Conservation (phyloP, 2,888 invertebrate genomes). For the Hydropsyche betteni region DNA sequence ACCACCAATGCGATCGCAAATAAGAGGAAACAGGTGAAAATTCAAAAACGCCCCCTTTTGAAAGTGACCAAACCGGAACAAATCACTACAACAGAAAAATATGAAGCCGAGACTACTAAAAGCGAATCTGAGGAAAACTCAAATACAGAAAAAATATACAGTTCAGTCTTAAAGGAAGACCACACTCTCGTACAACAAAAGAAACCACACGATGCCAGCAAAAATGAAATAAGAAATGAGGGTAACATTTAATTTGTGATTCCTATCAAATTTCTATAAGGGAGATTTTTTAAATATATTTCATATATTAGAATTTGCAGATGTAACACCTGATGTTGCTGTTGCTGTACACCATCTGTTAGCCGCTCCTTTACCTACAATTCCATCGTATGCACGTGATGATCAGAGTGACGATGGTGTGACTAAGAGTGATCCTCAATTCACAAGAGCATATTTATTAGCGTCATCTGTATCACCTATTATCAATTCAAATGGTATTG, state of each 20-base stretch:
- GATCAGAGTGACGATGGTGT: constrained; percentile 34
- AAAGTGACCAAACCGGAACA: constrained; percentile 53
- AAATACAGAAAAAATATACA: constrained; percentile 46
- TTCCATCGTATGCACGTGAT: constrained; percentile 58
- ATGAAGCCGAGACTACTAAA: not conserved
- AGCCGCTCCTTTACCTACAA: constrained; percentile 61
- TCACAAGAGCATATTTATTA: constrained; percentile 49
- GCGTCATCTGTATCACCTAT: constrained; percentile 50
- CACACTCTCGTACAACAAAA: constrained; percentile 49
- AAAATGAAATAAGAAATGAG: constrained; percentile 32
- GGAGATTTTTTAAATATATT: constrained; percentile 25
- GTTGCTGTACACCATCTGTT: constrained; percentile 64
- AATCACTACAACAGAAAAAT: not conserved
- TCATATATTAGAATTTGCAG: constrained; percentile 58
- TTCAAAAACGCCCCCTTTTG: constrained; percentile 55
- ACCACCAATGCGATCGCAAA: constrained; percentile 38
- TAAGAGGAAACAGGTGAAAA: constrained; percentile 53
- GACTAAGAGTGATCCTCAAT: constrained; percentile 38
- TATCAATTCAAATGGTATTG: constrained; percentile 44
- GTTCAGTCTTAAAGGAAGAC: constrained; percentile 49
- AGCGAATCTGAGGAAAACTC: constrained; percentile 28
- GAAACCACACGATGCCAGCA: constrained; percentile 37
- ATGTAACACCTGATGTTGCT: constrained; percentile 60
- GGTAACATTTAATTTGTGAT: constrained; percentile 1
- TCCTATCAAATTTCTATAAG: not conserved